Base-by-base conservation (phyloP, 2,888 invertebrate species). In the Reticulitermes lucifugus region DNA sequence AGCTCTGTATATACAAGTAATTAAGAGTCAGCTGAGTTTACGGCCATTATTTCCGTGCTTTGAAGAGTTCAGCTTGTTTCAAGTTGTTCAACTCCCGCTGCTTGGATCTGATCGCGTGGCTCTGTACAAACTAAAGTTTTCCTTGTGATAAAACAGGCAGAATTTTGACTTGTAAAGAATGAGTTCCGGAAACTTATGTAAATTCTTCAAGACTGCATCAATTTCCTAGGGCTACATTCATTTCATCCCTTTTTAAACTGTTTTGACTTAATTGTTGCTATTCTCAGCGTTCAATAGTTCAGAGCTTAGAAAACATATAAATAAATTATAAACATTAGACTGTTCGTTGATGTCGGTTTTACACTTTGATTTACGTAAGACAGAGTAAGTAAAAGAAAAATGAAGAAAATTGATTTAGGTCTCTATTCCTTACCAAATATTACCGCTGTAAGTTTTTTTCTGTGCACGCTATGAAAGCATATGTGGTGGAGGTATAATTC, bases 1-100 rank as follows among this genome's bases (percentile, higher is more conserved):
- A 73, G 35, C 77, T 46, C 77, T 46, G 77, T 77, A 77, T 51
- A 46, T 77, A 77, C 46, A 77, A 46, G 77, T 77, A 77, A 77
- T 77, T 77, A 77, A 77, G 77, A 43, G n/a, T 77, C 77, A 6
- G 41, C 73, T 41, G 70, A 73, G 41, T 41, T 21, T 77, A 77
- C 18, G 51, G n/a, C 51, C 51, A 51, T 77, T 77, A 77, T 46
- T 77, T 77, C 77, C 77, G 77, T 77, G 77, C 41, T n/a, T 77
- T 21, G n/a, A 77, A 41, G 41, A 77, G 22, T 77, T 51, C 9
- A 46, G n/a, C n/a, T 46, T 46, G n/a, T 10, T 77, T n/a, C 46
- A 22, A 46, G 46, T 77, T 77, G 41, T 22, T 46, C 77, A 46
- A 46, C 41, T 51, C 41, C n/a, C 10, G n/a, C 77, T 73, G 73